Base-by-base conservation (phyloP, 1,140 invertebrate species). In the Notospermus geniculatus region DNA sequence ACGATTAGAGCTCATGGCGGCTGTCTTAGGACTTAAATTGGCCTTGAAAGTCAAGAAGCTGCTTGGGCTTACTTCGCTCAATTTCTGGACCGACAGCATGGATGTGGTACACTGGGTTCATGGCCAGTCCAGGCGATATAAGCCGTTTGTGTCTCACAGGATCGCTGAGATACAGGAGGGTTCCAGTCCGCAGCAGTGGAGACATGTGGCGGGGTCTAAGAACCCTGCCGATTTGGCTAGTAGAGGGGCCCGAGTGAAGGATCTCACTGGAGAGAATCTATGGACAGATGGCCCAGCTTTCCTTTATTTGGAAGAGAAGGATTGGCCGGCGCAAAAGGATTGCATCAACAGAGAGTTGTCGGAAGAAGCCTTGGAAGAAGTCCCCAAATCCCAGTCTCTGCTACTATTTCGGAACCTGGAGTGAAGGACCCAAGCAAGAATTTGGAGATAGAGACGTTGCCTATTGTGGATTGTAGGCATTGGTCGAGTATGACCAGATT, bases 51-150 rank as follows among this genome's bases (percentile, higher is more conserved):
- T 5, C 25, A 50, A 19, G n/a, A n/a, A 50, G 46, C 9, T 50
- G 25, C 9, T 50, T 5, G 25, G 25, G 4, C n/a, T 50, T 4
- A 50, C n/a, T 5, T 5, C n/a, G n/a, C 19, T 50, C 5, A 50
- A 7, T 4, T 50, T 50, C n/a, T 50, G 46, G 46, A 23, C 46
- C 4, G 46, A 50, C n/a, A 50, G 46, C 25, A 23, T 50, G 46
- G 25, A 50, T n/a, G 46, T 50, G 46, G n/a, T 50, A 50, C n/a
- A 5, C 9, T 50, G 46, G 46, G n/a, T 50, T 50, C n/a, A n/a
- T 9, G 25, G 25, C 46, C 46, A 27, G 25, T 23, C 19, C 25
- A 50, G 46, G n/a, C n/a, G 19, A 4, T 27, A 23, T 19, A 50
- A 50, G 46, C n/a, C 46, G n/a, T 50, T 50, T n/a, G n/a, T 50